Conservation (phyloP, 2,113 vertebrate species). For the Megaceryle torquata region DNA sequence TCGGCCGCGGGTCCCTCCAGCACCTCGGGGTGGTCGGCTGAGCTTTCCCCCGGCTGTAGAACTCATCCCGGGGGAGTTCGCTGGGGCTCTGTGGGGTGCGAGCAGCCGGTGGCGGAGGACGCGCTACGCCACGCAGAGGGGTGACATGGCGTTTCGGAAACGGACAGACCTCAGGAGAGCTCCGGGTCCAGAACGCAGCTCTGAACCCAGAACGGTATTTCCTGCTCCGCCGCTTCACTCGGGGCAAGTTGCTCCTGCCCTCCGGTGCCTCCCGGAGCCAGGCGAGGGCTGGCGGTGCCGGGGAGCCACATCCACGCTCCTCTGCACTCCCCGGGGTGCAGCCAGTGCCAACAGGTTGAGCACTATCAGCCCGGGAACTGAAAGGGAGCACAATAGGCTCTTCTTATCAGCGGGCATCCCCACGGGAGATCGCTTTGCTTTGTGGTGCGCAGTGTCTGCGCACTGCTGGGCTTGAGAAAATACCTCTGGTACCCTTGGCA, state of each 20-base stretch:
- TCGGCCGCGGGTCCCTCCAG: not conserved
- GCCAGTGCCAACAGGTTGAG: fast-evolving
- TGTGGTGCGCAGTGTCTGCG: fast-evolving
- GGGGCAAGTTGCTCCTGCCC: not conserved
- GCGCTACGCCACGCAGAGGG: too few relatives aligned
- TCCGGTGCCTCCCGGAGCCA: fast-evolving
- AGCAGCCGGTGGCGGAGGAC: too few relatives aligned
- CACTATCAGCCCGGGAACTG: fast-evolving
- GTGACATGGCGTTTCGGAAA: too few relatives aligned
- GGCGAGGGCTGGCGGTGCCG: fast-evolving
- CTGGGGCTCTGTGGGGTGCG: not conserved
- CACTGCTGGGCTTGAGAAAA: fast-evolving
- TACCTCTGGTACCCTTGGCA: fast-evolving
- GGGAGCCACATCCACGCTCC: not conserved
- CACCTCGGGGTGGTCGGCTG: not conserved
- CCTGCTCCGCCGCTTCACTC: fast-evolving
- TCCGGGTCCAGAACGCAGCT: not conserved
- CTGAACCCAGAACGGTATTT: not conserved
- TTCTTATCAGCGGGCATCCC: fast-evolving
- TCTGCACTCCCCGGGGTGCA: not conserved
- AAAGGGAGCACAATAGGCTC: fast-evolving
- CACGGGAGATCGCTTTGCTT: fast-evolving
- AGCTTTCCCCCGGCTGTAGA: too few relatives aligned
- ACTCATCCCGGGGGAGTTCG: not conserved
- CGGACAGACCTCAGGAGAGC: fast-evolving